These are phyloP conservation scores for Pheosia gnoma DNA, from an alignment of 2,888 invertebrate genomes.

Conservation along the genomic window DNA sequence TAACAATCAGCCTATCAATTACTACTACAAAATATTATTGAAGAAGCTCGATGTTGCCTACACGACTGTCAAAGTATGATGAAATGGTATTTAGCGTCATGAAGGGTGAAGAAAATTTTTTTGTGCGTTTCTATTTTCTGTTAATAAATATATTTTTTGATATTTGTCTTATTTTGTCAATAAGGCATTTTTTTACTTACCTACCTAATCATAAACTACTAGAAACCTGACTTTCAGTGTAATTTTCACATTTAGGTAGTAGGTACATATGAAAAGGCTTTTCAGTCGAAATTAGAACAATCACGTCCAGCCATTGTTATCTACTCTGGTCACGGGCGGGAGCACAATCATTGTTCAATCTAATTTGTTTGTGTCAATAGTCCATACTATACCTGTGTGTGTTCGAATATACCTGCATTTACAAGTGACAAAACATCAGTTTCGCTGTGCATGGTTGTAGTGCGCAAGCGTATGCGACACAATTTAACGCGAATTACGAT, in stretches of 20 bases:
- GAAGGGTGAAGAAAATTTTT: constrained; percentile 22
- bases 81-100: constrained; percentile 12
- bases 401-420: constrained; percentile 6
- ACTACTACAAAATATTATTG: constrained; percentile 83
- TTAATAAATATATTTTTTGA: constrained; percentile 12
- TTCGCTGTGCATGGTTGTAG: constrained; percentile 28
- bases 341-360: constrained; percentile 75
- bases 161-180: background rate
- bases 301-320: constrained; percentile 53
- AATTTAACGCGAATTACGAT: constrained; percentile 9
- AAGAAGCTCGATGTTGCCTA: constrained; percentile 74
- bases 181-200: background rate
- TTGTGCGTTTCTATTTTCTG: constrained; percentile 15
- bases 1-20: constrained; percentile 86
- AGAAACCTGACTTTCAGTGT: background rate
- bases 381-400: constrained; percentile 28
- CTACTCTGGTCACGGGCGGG: constrained; percentile 67
- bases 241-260: background rate
- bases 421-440: constrained; percentile 53
- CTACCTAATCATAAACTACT: no score
- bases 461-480: background rate
- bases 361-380: constrained; percentile 67
- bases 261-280: constrained; percentile 14
- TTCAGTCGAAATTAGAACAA: constrained; percentile 71
- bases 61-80: constrained; percentile 61